Evolutionary conservation across 2,797 vertebrate species (phyloP).

Genomic region (Potorous gilbertii): DNA sequence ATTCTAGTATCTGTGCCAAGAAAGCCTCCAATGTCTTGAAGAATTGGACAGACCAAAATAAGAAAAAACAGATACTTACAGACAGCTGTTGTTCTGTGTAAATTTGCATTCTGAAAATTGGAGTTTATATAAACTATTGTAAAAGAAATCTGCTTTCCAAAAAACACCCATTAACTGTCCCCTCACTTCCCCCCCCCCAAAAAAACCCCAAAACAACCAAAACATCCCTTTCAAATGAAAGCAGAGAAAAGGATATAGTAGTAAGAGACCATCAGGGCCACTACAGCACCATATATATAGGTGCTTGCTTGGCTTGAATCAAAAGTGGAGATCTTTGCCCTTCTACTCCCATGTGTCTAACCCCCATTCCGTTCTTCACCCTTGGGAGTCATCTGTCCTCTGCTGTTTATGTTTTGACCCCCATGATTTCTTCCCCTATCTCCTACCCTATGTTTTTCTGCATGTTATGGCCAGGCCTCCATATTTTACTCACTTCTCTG

Average conservation of each 20-base stretch:
- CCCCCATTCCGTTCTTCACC: not conserved
- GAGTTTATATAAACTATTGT: not conserved
- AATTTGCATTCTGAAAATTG: not conserved
- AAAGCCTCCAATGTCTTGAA: not conserved
- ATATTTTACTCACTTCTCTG: not conserved
- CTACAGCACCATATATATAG: too few species aligned
- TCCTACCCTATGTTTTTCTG: not conserved
- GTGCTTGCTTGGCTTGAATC: too few species aligned
- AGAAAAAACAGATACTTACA: not conserved
- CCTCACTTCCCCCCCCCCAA: too few species aligned
- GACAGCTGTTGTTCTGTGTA: not conserved
- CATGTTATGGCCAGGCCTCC: not conserved
- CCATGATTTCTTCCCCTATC: not conserved
- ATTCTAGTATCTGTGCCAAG: not conserved
- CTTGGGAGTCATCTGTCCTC: not conserved
- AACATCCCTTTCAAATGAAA: too few species aligned
- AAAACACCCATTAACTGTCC: not conserved
- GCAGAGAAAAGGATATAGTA: not conserved
- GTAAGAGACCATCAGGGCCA: not conserved
- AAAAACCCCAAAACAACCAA: too few species aligned
- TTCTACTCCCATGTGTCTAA: not conserved
- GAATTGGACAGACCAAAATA: not conserved
- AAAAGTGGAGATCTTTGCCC: not conserved
- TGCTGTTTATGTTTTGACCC: not conserved
- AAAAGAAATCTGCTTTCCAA: not conserved